A percentile compares a stretch with the other conserved stretches of the same genome.
These are phyloP conservation scores for silkworm (Bombyx mori) DNA, from an alignment of 1,140 invertebrate genomes.

Conservation along the genomic window ASM3026992v2 NC_085129.1:15397001-15397500, in stretches of 20 bases:
- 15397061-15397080: slow-evolving; percentile 21
- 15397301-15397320: slow-evolving; percentile 74
- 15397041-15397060: slow-evolving; percentile 26
- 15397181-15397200: slow-evolving; percentile 62
- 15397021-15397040: slow-evolving; percentile 53
- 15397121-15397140: slow-evolving; percentile 52
- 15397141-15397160: slow-evolving; percentile 77
- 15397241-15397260: slow-evolving; percentile 56
- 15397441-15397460: slow-evolving; percentile 35
- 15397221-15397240: slow-evolving; percentile 83
- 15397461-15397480: slow-evolving; percentile 54
- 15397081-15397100: slow-evolving; percentile 28
- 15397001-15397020: slow-evolving; percentile 64
- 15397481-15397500: slow-evolving; percentile 72
- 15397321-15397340: slow-evolving; percentile 73
- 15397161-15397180: slow-evolving; percentile 77
- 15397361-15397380: slow-evolving; percentile 62
- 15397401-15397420: slow-evolving; percentile 77
- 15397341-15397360: slow-evolving; percentile 74
- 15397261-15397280: slow-evolving; percentile 65
- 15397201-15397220: slow-evolving; percentile 79
- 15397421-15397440: slow-evolving; percentile 75
- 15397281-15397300: slow-evolving; percentile 68
- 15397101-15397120: slow-evolving; percentile 50
- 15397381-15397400: slow-evolving; percentile 54